phyloP scores from a whole-genome alignment of 2,113 vertebrate genomes.

The Sorex araneus region DNA sequence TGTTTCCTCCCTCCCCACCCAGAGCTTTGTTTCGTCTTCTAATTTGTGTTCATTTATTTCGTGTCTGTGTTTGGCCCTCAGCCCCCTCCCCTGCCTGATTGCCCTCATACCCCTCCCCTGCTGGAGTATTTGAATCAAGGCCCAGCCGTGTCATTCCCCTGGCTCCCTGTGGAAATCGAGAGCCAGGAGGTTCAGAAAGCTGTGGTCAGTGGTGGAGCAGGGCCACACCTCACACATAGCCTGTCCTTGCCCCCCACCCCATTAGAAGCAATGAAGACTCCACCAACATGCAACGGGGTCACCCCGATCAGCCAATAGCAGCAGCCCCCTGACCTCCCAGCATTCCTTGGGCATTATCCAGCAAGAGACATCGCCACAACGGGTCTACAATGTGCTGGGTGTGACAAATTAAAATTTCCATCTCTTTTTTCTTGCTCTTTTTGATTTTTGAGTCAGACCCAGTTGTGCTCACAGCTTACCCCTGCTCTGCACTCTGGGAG shows the following conservation, averaged over 20 bases:
- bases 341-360: background rate
- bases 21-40: too few relatives aligned
- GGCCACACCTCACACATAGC: background rate
- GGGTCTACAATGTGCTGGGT: background rate
- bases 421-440: too few relatives aligned
- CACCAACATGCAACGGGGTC: background rate
- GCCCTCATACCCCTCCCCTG: background rate
- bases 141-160: background rate
- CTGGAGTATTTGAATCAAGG: constrained; percentile 36
- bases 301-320: background rate
- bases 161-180: background rate
- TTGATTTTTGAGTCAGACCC: too few relatives aligned
- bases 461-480: too few relatives aligned
- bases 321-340: background rate
- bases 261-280: background rate
- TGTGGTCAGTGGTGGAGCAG: background rate
- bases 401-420: background rate
- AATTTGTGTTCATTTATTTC: too few relatives aligned
- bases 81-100: too few relatives aligned
- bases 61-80: too few relatives aligned
- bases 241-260: background rate
- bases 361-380: background rate
- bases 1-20: too few relatives aligned
- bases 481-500: too few relatives aligned
- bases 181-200: background rate